Base-by-base conservation (phyloP, 2,888 invertebrate species). In the Ptilodon capucinus region DNA sequence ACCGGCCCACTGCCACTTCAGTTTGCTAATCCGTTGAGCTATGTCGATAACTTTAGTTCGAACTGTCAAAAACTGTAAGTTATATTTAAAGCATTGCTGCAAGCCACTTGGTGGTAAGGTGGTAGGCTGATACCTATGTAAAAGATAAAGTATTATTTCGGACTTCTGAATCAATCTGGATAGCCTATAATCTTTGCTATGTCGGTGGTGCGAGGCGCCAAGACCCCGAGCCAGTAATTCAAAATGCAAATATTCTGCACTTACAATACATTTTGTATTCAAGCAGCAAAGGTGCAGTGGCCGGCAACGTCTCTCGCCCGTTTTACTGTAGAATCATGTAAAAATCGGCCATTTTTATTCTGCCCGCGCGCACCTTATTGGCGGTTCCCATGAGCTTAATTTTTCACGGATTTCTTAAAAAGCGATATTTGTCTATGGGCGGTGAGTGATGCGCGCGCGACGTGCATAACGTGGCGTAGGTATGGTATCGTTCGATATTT, bases 261-360 rank as follows among this genome's bases (percentile, higher is more conserved):
- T 86, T 85, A 86, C 82, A 85, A 82, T 79, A 74, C 79, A 81
- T 84, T 89, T 88, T 79, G 90, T 91, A 91, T 90, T 90, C 90
- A 79, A 75, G 68, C 61, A 70, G 73, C 82, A 77, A 57, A 70
- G 64, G 68, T 79, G 81, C 83, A 81, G 75, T 74, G 75, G 74
- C 74, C 66, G 71, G 67, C 76, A 59, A 69, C 84, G 86, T 84
- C 84, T 84, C 82, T 76, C 76, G 81, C 75, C 79, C 67, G 77
- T 78, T 89, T 88, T 89, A 90, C 89, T 81, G 87, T 79, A 78
- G 79, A 86, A 86, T 88, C 88, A 89, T 88, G 90, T 89, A 86
- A 90, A 88, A 89, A 84, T 81, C 71, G 65, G 67, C 79, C 77
- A 86, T 90, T 85, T 86, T 87, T 83, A 91, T 91, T 88, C 87